These are phyloP conservation scores for Mythimna loreyi DNA, from an alignment of 2,888 invertebrate species.

Conservation along the genomic window DNA sequence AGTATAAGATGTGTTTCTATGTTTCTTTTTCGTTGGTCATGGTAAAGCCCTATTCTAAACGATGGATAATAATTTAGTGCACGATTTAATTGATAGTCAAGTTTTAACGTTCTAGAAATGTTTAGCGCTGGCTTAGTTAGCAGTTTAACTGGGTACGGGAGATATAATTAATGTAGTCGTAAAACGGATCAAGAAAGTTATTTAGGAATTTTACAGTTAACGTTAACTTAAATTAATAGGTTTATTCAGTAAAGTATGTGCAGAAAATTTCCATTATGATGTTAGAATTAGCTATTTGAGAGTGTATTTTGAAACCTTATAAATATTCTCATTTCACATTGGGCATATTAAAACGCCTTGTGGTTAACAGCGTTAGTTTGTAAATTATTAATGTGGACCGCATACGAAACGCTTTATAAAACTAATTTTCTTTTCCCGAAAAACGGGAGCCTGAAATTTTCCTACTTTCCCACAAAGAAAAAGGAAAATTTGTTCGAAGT, in stretches of 20 bases:
- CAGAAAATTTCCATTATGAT: not conserved
- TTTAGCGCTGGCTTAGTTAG: not conserved
- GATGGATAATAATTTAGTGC: slow-evolving; percentile 25
- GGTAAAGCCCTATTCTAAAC: not conserved
- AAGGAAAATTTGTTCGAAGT: slow-evolving; percentile 30
- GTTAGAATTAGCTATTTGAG: not conserved
- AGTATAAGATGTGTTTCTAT: too few species aligned
- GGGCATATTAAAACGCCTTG: slow-evolving; percentile 6
- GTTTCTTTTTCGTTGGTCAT: too few species aligned
- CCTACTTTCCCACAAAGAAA: slow-evolving; percentile 33
- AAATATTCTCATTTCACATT: not conserved
- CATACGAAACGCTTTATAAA: slow-evolving; percentile 36
- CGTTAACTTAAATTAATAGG: not conserved
- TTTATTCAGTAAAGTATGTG: not conserved
- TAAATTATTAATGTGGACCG: slow-evolving; percentile 25
- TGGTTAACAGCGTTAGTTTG: not conserved
- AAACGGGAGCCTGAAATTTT: slow-evolving; percentile 17
- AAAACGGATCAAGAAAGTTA: not conserved
- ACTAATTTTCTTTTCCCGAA: slow-evolving; percentile 34
- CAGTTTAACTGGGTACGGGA: not conserved
- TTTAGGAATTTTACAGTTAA: not conserved
- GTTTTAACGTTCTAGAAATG: slow-evolving; percentile 9
- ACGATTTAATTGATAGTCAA: slow-evolving; percentile 26
- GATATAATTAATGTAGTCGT: not conserved
- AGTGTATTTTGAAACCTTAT: not conserved